Conservation (phyloP, 2,113 vertebrate genomes). For the Gopherus flavomarginatus region DNA sequence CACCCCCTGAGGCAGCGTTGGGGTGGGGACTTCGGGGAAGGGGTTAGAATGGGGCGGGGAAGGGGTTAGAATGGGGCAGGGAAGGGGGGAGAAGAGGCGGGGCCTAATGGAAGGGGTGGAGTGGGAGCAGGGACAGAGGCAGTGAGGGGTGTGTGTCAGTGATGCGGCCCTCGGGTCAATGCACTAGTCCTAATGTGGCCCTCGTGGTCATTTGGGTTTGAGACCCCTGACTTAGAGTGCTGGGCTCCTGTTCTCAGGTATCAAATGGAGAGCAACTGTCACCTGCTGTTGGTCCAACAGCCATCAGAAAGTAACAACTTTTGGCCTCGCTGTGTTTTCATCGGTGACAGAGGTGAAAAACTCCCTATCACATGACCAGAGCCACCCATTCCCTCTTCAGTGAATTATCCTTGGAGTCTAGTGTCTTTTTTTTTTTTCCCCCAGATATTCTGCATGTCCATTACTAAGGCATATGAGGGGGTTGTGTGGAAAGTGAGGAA, state of each 20-base stretch:
- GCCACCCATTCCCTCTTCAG: not conserved
- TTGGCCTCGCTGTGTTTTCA: not conserved
- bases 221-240: not conserved
- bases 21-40: too few species aligned
- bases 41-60: too few species aligned
- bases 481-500: not conserved
- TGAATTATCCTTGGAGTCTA: not conserved
- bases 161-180: too few species aligned
- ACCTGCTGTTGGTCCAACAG: not conserved
- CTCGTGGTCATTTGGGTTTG: too few species aligned
- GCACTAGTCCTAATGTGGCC: too few species aligned
- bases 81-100: too few species aligned
- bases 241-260: not conserved
- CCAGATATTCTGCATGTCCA: not conserved
- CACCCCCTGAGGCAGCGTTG: too few species aligned
- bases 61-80: too few species aligned
- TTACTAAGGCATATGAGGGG: not conserved
- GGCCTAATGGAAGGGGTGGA: too few species aligned
- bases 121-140: too few species aligned
- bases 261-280: not conserved
- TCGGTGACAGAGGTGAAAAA: not conserved
- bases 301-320: not conserved
- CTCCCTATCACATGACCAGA: not conserved
- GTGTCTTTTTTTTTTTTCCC: not conserved
- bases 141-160: too few species aligned